Base-by-base conservation (phyloP, 2,888 invertebrate genomes). In the Noctua janthina region DNA sequence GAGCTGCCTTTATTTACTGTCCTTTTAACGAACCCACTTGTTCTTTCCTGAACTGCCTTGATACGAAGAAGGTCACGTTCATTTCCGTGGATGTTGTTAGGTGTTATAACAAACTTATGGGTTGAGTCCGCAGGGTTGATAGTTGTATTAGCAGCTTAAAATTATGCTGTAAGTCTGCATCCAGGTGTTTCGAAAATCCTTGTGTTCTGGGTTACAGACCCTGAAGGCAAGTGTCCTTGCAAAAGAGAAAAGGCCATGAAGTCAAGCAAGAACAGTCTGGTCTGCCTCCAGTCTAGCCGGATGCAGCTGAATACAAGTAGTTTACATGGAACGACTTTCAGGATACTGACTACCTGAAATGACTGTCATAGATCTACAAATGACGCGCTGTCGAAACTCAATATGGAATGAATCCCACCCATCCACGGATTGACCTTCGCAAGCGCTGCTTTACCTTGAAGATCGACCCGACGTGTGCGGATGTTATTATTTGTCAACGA, bases 21-120 rank as follows among this genome's bases (percentile, higher is more conserved):
- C 59, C 35, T 78, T 39, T 68, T 49, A 51, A 62, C 17, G n/a
- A 81, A 75, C 13, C 35, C 20, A 11, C 29, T 49, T 76, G 11
- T 59, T 68, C 2, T 68, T 76, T 59, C 3, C 43, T 49, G 46
- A 56, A 23, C 13, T n/a, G n/a, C 20, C 1, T 35, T 20, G 17
- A 13, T n/a, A 67, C 23, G 1, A 17, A 17, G 3, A 35, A 35
- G 23, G 23, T 66, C 10, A 17, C 15, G 10, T 35, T 66, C 23
- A 64, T 64, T 49, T 15, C 10, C 10, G 15, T 35, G 35, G 29
- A 4, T 64, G 35, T 64, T 64, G 35, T 64, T 35, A 17, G 20
- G 35, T 35, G 4, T 4, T 59, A 59, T n/a, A 59, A 59, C n/a
- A 4, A 59, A 59, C 11, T 23, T 56, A 23, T 23, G n/a, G n/a